Evolutionary conservation across 1,140 invertebrate genomes (phyloP).

Genomic region (Diorhabda sublineata): DNA sequence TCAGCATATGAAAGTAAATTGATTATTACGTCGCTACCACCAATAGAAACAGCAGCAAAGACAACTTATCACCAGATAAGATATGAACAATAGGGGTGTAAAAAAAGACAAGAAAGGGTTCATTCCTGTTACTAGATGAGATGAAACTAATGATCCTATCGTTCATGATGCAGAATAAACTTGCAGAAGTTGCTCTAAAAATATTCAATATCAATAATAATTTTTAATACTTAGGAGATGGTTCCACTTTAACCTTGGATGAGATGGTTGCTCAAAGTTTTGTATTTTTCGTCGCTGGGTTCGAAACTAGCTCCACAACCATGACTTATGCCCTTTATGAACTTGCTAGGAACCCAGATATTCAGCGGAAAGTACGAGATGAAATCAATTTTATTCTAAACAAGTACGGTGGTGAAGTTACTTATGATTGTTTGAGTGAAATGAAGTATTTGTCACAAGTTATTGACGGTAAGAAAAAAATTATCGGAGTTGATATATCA

Average conservation of each 20-base stretch:
- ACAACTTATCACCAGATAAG: too few species aligned
- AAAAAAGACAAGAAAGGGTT: too few species aligned
- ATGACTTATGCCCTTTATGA: conserved; percentile 51
- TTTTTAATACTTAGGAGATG: conserved; percentile 7
- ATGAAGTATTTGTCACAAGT: conserved; percentile 47
- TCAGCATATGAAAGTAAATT: too few species aligned
- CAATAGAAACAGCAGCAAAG: too few species aligned
- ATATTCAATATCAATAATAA: neutral
- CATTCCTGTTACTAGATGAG: too few species aligned
- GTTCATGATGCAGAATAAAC: too few species aligned
- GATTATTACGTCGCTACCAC: too few species aligned
- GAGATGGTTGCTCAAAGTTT: conserved; percentile 46
- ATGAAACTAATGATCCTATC: too few species aligned
- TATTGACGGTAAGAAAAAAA: conserved; percentile 45
- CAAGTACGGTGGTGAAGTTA: conserved; percentile 50
- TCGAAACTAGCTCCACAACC: conserved; percentile 51
- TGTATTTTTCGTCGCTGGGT: conserved; percentile 53
- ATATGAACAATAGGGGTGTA: too few species aligned
- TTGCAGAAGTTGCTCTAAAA: too few species aligned
- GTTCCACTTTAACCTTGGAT: conserved; percentile 17
- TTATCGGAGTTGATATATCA: neutral
- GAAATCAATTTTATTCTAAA: conserved; percentile 49
- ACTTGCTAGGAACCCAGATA: conserved; percentile 47
- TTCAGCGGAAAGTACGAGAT: conserved; percentile 49
- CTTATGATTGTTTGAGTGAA: conserved; percentile 55